Evolutionary conservation across 2,888 invertebrate genomes (phyloP).

Genomic region (Hyposoter didymator): DNA sequence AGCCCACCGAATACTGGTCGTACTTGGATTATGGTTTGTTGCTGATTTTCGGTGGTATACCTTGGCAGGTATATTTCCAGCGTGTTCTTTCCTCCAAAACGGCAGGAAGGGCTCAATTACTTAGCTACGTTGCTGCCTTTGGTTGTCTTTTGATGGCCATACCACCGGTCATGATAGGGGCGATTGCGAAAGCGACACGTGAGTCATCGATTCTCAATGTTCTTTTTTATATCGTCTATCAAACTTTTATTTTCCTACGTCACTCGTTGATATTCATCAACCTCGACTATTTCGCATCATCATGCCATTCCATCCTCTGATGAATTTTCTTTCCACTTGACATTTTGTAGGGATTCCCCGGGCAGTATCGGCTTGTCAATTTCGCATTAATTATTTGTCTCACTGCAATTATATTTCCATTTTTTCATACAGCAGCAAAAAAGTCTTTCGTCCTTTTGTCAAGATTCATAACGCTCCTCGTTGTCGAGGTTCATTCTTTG

Average conservation of each 20-base stretch:
- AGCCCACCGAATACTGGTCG: slow-evolving; percentile 90
- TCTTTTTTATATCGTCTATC: slow-evolving; percentile 34
- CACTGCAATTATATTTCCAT: neutral
- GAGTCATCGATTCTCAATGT: slow-evolving; percentile 78
- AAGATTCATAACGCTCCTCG: slow-evolving; percentile 60
- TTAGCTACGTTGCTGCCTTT: slow-evolving; percentile 98
- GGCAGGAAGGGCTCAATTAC: slow-evolving; percentile 95
- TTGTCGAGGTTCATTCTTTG: slow-evolving; percentile 25
- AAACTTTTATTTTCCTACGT: neutral
- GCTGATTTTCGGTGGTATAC: slow-evolving; percentile 97
- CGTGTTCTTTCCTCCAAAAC: slow-evolving; percentile 98
- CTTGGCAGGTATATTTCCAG: slow-evolving; percentile 99
- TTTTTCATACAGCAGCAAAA: slow-evolving; percentile 2
- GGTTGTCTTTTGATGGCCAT: slow-evolving; percentile 99
- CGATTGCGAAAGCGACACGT: slow-evolving; percentile 98
- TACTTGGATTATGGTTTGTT: slow-evolving; percentile 96
- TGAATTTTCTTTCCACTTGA: slow-evolving; percentile 45
- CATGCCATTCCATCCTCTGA: slow-evolving; percentile 6
- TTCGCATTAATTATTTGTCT: slow-evolving; percentile 44
- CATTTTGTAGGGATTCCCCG: slow-evolving; percentile 28
- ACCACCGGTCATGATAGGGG: slow-evolving; percentile 98
- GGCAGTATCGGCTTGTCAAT: slow-evolving; percentile 46
- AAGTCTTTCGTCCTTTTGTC: slow-evolving; percentile 23
- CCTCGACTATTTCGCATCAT: slow-evolving; percentile 16
- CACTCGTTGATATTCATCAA: slow-evolving; percentile 20